phyloP scores from a whole-genome alignment of 2,888 invertebrate species.

The Tetramorium bicarinatum region DNA sequence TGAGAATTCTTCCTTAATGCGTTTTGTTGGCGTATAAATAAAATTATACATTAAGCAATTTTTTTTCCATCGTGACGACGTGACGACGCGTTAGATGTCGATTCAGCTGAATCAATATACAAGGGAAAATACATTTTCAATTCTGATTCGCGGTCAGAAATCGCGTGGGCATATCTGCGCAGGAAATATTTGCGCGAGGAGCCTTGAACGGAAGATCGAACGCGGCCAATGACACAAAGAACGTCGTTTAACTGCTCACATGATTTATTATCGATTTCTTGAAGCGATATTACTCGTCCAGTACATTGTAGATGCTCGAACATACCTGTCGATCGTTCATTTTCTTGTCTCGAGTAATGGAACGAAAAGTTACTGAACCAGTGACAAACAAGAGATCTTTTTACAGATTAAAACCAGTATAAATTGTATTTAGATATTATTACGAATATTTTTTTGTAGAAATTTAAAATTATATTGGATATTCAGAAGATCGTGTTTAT shows the following conservation, averaged over 20 bases:
- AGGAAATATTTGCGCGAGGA: conserved; percentile 64
- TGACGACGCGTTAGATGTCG: conserved; percentile 67
- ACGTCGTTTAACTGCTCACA: conserved; percentile 54
- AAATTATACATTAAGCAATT: conserved; percentile 19
- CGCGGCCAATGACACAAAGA: conserved; percentile 69
- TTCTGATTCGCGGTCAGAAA: conserved; percentile 68
- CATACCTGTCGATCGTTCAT: conserved; percentile 26
- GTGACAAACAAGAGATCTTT: not conserved
- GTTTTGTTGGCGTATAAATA: not conserved
- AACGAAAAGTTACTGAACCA: not conserved
- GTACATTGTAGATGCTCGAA: conserved; percentile 15
- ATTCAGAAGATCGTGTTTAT: not conserved
- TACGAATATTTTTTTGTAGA: not conserved
- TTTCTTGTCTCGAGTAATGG: not conserved
- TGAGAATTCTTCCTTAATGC: conserved; percentile 4
- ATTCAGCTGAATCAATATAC: conserved; percentile 74
- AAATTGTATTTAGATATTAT: not conserved
- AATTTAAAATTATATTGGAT: conserved; percentile 4
- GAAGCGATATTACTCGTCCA: conserved; percentile 54
- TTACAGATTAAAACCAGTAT: not conserved
- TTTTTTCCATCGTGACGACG: conserved; percentile 31
- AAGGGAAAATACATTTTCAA: conserved; percentile 66
- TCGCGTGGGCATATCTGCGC: conserved; percentile 68
- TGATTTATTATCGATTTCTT: conserved; percentile 73
- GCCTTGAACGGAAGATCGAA: conserved; percentile 61